Conservation (phyloP, 2,113 vertebrate genomes). For the Festucalex cinctus region DNA sequence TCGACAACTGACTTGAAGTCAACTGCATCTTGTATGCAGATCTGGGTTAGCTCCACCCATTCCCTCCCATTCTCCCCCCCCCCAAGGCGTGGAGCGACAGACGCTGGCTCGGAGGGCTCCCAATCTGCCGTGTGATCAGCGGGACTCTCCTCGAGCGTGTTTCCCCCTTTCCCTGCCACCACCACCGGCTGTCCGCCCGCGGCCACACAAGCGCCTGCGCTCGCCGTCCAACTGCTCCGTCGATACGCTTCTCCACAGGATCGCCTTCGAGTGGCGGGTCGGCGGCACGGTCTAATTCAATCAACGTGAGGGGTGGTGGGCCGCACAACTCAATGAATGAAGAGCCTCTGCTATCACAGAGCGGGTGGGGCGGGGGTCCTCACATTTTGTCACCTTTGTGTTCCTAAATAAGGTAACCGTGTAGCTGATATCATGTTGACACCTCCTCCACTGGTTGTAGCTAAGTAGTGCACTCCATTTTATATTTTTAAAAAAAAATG, state of each 20-base stretch:
- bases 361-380: too few relatives aligned
- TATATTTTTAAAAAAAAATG: too few relatives aligned
- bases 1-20: not conserved
- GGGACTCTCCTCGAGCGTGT: constrained; percentile 49
- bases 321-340: constrained; percentile 45
- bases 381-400: not conserved
- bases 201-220: constrained; percentile 50
- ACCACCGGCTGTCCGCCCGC: constrained; percentile 55
- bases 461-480: not conserved
- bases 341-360: not conserved
- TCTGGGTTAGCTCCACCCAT: constrained; percentile 37
- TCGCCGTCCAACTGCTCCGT: constrained; percentile 54
- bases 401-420: not conserved
- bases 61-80: constrained; percentile 22
- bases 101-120: constrained; percentile 61
- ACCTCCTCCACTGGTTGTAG: not conserved
- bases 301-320: constrained; percentile 40
- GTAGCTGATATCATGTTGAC: not conserved
- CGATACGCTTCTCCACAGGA: constrained; percentile 64
- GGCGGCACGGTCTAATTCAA: constrained; percentile 61
- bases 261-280: constrained; percentile 43
- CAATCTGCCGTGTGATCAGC: constrained; percentile 65
- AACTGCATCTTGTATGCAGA: not conserved
- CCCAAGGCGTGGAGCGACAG: constrained; percentile 45
- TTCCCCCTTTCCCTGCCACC: constrained; percentile 33